Percentiles rank a stretch among this genome's conserved stretches.
phyloP scores from a whole-genome alignment of 2,888 invertebrate genomes.

The Ichneumoninae sp. region DNA sequence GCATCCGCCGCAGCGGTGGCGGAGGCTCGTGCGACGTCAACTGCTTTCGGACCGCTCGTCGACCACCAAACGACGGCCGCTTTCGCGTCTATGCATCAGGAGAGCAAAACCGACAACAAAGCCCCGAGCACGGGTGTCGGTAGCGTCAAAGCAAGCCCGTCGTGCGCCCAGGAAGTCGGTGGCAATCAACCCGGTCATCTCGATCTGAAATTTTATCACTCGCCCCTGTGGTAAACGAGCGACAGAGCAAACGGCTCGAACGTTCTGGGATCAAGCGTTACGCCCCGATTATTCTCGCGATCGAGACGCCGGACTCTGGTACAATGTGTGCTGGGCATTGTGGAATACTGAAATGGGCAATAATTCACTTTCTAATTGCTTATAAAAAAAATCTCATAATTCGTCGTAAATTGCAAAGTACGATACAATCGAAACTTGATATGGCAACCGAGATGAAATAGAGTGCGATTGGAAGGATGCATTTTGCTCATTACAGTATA shows the following conservation, averaged over 20 bases:
- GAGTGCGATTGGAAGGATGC: neutral
- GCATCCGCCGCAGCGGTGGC: neutral
- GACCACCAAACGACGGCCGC: conserved; percentile 49
- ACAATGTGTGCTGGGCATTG: neutral
- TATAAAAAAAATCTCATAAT: neutral
- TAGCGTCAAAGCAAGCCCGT: conserved; percentile 72
- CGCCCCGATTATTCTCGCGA: conserved; percentile 10
- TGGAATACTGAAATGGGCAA: conserved; percentile 1
- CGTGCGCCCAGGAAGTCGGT: conserved; percentile 79
- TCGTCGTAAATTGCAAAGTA: neutral
- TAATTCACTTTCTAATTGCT: conserved; percentile 1
- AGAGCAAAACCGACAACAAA: conserved; percentile 61
- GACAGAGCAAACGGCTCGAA: neutral
- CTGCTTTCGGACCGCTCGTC: conserved; percentile 58
- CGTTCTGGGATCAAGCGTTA: neutral
- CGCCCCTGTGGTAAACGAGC: conserved; percentile 89
- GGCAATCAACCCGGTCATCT: conserved; percentile 86
- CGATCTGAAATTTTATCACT: conserved; percentile 92
- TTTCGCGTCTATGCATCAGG: conserved; percentile 68
- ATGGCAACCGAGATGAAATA: neutral
- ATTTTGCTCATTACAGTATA: neutral
- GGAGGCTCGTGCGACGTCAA: conserved; percentile 49
- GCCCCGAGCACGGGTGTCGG: conserved; percentile 27
- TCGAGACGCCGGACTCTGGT: neutral
- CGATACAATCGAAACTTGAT: neutral